phyloP scores from a whole-genome alignment of 2,888 invertebrate genomes.

The Tanytarsus gracilentus region DNA sequence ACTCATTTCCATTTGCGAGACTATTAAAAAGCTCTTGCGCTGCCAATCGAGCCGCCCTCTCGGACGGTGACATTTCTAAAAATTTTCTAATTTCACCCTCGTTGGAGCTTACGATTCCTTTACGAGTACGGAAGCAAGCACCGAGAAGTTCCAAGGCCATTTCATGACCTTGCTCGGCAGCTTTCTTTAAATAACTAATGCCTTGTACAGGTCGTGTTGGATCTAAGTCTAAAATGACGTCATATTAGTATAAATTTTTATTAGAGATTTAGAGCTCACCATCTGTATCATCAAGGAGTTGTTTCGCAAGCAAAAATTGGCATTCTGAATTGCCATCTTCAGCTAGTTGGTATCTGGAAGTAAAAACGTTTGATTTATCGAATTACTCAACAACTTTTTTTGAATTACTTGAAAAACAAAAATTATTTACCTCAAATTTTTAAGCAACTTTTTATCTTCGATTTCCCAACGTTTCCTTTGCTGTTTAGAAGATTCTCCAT shows the following conservation, averaged over 20 bases:
- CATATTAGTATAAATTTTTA: not conserved
- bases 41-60: conserved; percentile 78
- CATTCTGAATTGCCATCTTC: conserved; percentile 85
- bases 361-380: conserved; percentile 40
- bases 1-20: conserved; percentile 75
- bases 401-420: not conserved
- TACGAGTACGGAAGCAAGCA: conserved; percentile 49
- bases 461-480: conserved; percentile 25
- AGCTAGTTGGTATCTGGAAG: conserved; percentile 64
- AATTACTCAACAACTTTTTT: not conserved
- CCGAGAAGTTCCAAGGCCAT: conserved; percentile 71
- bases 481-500: not conserved
- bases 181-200: conserved; percentile 84
- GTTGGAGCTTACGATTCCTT: conserved; percentile 65
- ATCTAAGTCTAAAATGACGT: conserved; percentile 47
- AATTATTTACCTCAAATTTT: conserved; percentile 6
- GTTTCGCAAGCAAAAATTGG: conserved; percentile 77
- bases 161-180: conserved; percentile 83
- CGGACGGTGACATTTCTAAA: conserved; percentile 73
- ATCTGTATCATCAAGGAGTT: conserved; percentile 67
- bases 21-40: conserved; percentile 83
- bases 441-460: conserved; percentile 13
- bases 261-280: conserved; percentile 46
- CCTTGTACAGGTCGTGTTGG: conserved; percentile 56
- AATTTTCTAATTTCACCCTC: conserved; percentile 65